phyloP scores from a whole-genome alignment of 2,797 vertebrate genomes.

The Enteromius viviparus region DNA sequence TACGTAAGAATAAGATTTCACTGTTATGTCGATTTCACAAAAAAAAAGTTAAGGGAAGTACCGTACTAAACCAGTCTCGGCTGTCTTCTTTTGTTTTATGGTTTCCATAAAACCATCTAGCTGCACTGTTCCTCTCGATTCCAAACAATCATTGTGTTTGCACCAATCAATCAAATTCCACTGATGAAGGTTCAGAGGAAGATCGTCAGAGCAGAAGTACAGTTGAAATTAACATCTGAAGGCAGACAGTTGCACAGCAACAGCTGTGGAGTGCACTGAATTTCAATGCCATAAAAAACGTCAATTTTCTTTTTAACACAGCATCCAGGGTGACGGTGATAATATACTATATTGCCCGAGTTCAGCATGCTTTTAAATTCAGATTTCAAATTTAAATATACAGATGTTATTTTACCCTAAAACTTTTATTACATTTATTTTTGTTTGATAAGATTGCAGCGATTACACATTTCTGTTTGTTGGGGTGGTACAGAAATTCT shows the following conservation, averaged over 20 bases:
- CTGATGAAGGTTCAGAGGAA: constrained; percentile 10
- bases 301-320: constrained; percentile 13
- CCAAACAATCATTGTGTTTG: constrained; percentile 22
- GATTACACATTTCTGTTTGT: constrained; percentile 15
- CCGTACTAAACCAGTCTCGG: neutral
- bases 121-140: neutral
- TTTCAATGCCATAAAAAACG: constrained; percentile 28
- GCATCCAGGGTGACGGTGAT: constrained; percentile 6
- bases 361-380: neutral
- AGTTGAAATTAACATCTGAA: constrained; percentile 37
- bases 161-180: constrained; percentile 17
- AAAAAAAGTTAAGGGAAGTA: neutral
- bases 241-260: constrained; percentile 26
- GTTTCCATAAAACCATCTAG: neutral
- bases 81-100: neutral
- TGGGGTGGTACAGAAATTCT: neutral
- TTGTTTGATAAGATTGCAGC: neutral
- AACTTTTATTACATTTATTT: neutral
- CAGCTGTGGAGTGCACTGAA: constrained; percentile 26
- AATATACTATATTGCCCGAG: neutral
- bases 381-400: neutral
- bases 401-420: neutral
- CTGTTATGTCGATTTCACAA: neutral
- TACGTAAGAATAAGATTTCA: neutral
- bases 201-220: constrained; percentile 14